Evolutionary conservation across 2,797 vertebrate species (phyloP), one percentile per base, ranked within the genome.

Genomic region (Pipistrellus nathusii): DNA sequence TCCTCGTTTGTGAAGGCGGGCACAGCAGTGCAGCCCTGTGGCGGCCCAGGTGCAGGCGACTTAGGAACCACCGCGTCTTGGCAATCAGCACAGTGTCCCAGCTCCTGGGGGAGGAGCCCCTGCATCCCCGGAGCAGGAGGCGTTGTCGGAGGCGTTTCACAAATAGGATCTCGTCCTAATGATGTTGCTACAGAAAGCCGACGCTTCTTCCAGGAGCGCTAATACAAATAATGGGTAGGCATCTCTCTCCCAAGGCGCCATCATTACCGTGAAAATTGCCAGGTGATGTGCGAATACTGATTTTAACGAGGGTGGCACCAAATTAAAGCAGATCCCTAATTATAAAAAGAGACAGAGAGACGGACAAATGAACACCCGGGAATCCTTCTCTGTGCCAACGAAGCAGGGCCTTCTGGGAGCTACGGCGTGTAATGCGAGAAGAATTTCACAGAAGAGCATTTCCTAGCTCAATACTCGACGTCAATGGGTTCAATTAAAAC

Each of bases 51-150:
- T 2, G 68, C 44, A 64, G 48, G 41, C 0, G n/a, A 30, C 14
- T n/a, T 13, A 11, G 6, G 1, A 27, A 7, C 46, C 2, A 11
- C 21, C 6, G 11, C 17, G 8, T 11, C 1, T 5, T 0, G 2
- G 5, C 11, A 0, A 0, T 10, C 35, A 12, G 7, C 12, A 21
- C 15, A 12, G 3, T 8, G 53, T 15, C 77, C 6, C 35, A 1
- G 35, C 25, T 53, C 32, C 53, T 8, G 5, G 88, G 85, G 55
- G 78, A 38, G 3, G 5, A 21, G 14, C 44, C 27, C 0, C 7
- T 46, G 32, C 10, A 1, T 1, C 27, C 4, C 18, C 27, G 8
- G 18, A 62, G 66, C 68, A 18, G 13, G 23, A n/a, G 77, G 15
- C 21, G 20, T 23, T 11, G 41, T 13, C 8, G 35, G 59, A 59